A percentile compares a stretch with the other conserved stretches of the same genome.
Conservation (phyloP, 2,888 invertebrate genomes). For the Eupsilia transversa region DNA sequence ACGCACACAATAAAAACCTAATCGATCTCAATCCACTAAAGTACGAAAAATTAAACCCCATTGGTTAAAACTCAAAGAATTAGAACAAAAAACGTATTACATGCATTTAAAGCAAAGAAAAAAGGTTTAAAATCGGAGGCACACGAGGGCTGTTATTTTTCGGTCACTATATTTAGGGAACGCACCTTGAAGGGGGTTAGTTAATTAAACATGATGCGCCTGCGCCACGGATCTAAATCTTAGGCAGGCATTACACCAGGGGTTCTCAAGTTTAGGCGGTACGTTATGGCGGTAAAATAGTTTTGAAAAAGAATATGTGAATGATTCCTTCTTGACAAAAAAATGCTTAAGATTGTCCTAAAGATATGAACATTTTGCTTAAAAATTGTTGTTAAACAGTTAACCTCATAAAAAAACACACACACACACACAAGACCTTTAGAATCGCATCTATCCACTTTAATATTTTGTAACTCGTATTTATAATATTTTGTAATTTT, state of each 20-base stretch:
- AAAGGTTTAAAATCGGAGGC: constrained; percentile 75
- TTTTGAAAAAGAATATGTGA: not conserved
- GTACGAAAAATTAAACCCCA: constrained; percentile 37
- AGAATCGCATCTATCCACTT: too few species aligned
- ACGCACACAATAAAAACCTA: constrained; percentile 28
- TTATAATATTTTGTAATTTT: too few species aligned
- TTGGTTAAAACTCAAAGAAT: constrained; percentile 16
- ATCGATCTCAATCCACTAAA: constrained; percentile 48
- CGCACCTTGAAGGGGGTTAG: constrained; percentile 81
- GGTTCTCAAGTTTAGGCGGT: constrained; percentile 39
- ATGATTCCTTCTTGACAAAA: not conserved
- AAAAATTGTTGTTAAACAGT: too few species aligned
- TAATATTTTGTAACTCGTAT: too few species aligned
- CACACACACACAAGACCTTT: too few species aligned
- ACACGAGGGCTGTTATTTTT: constrained; percentile 82
- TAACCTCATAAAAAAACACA: too few species aligned
- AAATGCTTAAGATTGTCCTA: not conserved
- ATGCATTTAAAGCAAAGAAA: constrained; percentile 62
- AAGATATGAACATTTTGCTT: too few species aligned
- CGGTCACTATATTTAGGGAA: constrained; percentile 82
- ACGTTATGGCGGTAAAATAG: not conserved
- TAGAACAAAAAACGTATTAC: constrained; percentile 64
- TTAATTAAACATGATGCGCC: constrained; percentile 83
- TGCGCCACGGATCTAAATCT: constrained; percentile 68
- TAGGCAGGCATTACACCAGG: constrained; percentile 60